Percentiles rank a stretch among this genome's conserved stretches.
phyloP scores from a whole-genome alignment of 2,888 invertebrate species.

The Drosophila eohydei region DNA sequence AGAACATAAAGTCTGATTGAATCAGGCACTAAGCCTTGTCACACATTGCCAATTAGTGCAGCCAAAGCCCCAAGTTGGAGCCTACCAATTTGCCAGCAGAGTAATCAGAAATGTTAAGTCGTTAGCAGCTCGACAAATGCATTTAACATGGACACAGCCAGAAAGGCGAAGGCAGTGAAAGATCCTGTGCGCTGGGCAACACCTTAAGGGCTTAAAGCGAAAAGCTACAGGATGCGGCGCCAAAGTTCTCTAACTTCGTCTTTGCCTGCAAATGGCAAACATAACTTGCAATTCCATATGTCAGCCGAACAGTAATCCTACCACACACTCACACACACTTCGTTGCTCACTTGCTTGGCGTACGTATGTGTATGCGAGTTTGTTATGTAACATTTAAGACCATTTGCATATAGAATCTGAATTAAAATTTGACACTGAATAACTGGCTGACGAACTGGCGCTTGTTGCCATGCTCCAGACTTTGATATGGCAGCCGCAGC shows the following conservation, averaged over 20 bases:
- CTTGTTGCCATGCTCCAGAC: background rate
- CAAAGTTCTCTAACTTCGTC: slow-evolving; percentile 39
- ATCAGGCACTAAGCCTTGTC: slow-evolving; percentile 11
- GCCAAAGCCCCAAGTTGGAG: slow-evolving; percentile 27
- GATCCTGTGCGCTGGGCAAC: slow-evolving; percentile 25
- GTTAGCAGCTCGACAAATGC: slow-evolving; percentile 53
- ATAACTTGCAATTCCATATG: slow-evolving; percentile 70
- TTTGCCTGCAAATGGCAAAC: slow-evolving; percentile 39
- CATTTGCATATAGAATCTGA: slow-evolving; percentile 72
- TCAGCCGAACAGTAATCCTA: slow-evolving; percentile 53
- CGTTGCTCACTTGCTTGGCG: slow-evolving; percentile 23
- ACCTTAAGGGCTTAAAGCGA: slow-evolving; percentile 63
- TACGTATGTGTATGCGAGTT: slow-evolving; percentile 14
- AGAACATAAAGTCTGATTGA: slow-evolving; percentile 42
- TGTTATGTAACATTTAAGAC: slow-evolving; percentile 71
- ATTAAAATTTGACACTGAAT: slow-evolving; percentile 68
- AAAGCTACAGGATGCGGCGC: slow-evolving; percentile 43
- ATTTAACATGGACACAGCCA: slow-evolving; percentile 24
- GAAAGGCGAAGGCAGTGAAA: background rate
- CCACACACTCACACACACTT: slow-evolving; percentile 8
- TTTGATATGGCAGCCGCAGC: slow-evolving; percentile 36
- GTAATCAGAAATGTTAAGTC: slow-evolving; percentile 67
- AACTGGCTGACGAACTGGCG: slow-evolving; percentile 26
- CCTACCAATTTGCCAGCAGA: slow-evolving; percentile 61
- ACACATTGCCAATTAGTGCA: slow-evolving; percentile 50